These are phyloP conservation scores for Sitta carolinensis DNA, from an alignment of 2,797 vertebrate species.

Conservation along the genomic window DNA sequence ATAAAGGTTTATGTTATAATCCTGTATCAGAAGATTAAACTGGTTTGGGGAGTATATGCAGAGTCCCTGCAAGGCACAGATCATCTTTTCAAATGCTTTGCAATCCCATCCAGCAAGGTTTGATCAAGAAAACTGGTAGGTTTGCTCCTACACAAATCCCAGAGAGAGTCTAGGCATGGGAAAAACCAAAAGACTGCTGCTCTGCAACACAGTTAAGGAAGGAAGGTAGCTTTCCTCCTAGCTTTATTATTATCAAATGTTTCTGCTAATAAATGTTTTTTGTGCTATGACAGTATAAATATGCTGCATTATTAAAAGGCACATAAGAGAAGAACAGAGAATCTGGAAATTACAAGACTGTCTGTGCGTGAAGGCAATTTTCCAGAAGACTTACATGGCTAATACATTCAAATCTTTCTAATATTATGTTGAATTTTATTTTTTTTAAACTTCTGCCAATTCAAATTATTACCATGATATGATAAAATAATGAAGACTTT, in stretches of 20 bases:
- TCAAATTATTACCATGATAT: not conserved
- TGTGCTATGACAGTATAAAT: slow-evolving; percentile 30
- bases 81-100: not conserved
- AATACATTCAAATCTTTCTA: slow-evolving; percentile 13
- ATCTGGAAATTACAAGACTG: slow-evolving; percentile 25
- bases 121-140: not conserved
- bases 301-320: slow-evolving; percentile 18
- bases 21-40: not conserved
- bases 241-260: not conserved
- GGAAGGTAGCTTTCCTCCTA: not conserved
- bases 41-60: not conserved
- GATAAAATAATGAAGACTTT: slow-evolving; percentile 3
- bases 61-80: not conserved
- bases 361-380: slow-evolving; percentile 35
- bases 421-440: not conserved
- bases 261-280: slow-evolving; percentile 19
- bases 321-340: not conserved
- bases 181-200: not conserved
- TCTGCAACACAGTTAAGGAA: not conserved
- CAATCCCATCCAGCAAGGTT: not conserved
- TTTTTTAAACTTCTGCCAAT: not conserved
- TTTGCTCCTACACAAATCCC: not conserved
- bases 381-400: slow-evolving; percentile 32
- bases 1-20: not conserved
- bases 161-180: not conserved